These are phyloP conservation scores for Lethenteron camtschaticum DNA, from an alignment of 2,113 vertebrate genomes.

Conservation along the genomic window DNA sequence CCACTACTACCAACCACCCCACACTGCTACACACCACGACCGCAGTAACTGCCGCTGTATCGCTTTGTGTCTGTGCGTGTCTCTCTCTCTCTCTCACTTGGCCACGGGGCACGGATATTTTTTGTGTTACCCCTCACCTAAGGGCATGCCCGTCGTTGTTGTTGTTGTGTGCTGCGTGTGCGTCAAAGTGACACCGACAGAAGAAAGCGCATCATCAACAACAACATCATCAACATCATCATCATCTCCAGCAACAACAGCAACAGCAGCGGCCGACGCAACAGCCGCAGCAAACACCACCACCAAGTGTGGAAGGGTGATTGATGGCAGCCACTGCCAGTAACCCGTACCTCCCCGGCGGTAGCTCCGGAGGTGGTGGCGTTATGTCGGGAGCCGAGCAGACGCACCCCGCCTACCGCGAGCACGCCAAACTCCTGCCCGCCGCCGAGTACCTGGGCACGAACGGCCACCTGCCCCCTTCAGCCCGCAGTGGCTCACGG, in stretches of 20 bases:
- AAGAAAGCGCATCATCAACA: too few relatives aligned
- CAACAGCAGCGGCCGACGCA: slow-evolving; percentile 29
- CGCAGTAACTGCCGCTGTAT: too few relatives aligned
- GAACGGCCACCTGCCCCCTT: slow-evolving; percentile 87
- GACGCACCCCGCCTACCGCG: slow-evolving; percentile 61
- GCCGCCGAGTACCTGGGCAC: slow-evolving; percentile 91
- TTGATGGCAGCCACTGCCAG: slow-evolving; percentile 71
- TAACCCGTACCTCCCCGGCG: slow-evolving; percentile 70
- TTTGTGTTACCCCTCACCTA: too few relatives aligned
- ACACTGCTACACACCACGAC: too few relatives aligned
- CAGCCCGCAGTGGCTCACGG: too few relatives aligned
- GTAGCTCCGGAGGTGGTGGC: slow-evolving; percentile 49
- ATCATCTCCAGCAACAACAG: slow-evolving; percentile 18
- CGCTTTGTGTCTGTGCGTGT: too few relatives aligned
- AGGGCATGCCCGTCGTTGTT: slow-evolving; percentile 12
- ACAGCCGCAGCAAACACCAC: slow-evolving; percentile 26
- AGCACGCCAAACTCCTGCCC: slow-evolving; percentile 77
- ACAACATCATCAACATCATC: background rate
- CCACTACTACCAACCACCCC: too few relatives aligned
- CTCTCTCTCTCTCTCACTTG: too few relatives aligned
- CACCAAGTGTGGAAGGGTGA: slow-evolving; percentile 14
- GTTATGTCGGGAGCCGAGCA: slow-evolving; percentile 60
- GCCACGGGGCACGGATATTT: too few relatives aligned
- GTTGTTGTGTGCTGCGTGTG: slow-evolving; percentile 17
- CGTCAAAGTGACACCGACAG: background rate